These are phyloP conservation scores for Spialia ferax DNA, from an alignment of 2,888 invertebrate genomes.

Conservation along the genomic window DNA sequence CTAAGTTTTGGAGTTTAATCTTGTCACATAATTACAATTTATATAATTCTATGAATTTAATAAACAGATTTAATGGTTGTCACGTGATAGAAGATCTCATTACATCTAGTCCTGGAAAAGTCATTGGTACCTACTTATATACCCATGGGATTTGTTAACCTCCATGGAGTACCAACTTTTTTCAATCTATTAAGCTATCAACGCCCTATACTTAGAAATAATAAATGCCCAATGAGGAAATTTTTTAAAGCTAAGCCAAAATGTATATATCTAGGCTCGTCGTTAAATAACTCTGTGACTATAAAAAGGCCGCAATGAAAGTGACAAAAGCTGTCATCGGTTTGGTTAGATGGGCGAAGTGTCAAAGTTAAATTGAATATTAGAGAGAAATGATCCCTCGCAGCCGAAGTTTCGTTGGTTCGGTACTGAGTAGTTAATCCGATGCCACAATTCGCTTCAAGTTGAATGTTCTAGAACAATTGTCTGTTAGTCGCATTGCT, in stretches of 20 bases:
- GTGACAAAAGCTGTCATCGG: conserved; percentile 73
- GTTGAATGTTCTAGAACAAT: conserved; percentile 74
- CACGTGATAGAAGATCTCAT: not conserved
- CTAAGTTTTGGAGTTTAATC: not conserved
- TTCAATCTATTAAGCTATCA: no score
- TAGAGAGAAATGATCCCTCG: conserved; percentile 80
- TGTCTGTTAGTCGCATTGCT: conserved; percentile 71
- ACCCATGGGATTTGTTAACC: no score
- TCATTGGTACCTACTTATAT: no score
- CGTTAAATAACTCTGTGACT: conserved; percentile 19
- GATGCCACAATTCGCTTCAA: conserved; percentile 79
- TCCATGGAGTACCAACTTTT: no score
- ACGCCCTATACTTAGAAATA: no score
- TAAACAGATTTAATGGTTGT: not conserved
- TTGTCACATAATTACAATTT: not conserved
- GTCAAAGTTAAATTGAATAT: conserved; percentile 87
- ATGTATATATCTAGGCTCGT: conserved; percentile 2
- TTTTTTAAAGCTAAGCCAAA: conserved; percentile 12
- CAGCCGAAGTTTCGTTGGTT: conserved; percentile 72
- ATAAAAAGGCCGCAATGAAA: conserved; percentile 30
- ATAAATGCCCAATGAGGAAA: not conserved
- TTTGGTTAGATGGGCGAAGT: conserved; percentile 79
- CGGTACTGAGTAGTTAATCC: conserved; percentile 82
- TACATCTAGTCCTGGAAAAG: no score
- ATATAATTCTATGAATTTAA: not conserved